Evolutionary conservation across 2,888 invertebrate species (phyloP).

Genomic region (Encarsia formosa): DNA sequence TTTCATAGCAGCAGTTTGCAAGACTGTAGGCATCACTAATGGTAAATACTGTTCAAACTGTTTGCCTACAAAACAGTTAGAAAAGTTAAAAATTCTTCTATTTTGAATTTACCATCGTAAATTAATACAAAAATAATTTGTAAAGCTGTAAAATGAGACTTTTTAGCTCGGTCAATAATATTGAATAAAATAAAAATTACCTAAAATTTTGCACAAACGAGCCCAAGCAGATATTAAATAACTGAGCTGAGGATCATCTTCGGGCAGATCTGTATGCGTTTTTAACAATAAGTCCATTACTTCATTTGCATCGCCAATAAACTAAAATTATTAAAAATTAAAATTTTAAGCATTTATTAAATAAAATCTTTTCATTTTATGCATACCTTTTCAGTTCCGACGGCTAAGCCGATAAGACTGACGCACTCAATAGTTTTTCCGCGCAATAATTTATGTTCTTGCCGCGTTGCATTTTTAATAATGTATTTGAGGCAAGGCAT

Average conservation of each 20-base stretch:
- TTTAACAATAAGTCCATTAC: constrained; percentile 93
- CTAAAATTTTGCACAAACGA: constrained; percentile 92
- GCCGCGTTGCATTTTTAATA: constrained; percentile 85
- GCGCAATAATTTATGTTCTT: constrained; percentile 83
- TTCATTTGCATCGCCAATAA: constrained; percentile 86
- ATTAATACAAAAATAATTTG: too few relatives aligned
- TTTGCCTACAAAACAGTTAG: constrained; percentile 54
- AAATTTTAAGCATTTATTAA: background rate
- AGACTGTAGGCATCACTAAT: constrained; percentile 91
- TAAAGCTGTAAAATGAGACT: background rate
- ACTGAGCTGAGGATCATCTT: constrained; percentile 95
- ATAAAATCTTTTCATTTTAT: background rate
- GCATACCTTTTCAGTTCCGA: constrained; percentile 66
- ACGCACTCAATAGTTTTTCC: constrained; percentile 99
- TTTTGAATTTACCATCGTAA: background rate
- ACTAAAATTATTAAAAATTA: constrained; percentile 50
- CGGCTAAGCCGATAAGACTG: constrained; percentile 89
- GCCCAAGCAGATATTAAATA: constrained; percentile 99
- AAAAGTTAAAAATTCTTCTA: constrained; percentile 28
- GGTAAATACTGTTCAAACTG: constrained; percentile 89
- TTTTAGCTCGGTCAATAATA: too few relatives aligned
- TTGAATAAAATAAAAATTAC: too few relatives aligned
- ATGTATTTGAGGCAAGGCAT: constrained; percentile 95
- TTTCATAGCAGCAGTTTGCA: constrained; percentile 87
- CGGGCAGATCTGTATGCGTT: constrained; percentile 83